Conservation (phyloP, 1,140 invertebrate genomes). For the Tetramorium parvispinum region DNA sequence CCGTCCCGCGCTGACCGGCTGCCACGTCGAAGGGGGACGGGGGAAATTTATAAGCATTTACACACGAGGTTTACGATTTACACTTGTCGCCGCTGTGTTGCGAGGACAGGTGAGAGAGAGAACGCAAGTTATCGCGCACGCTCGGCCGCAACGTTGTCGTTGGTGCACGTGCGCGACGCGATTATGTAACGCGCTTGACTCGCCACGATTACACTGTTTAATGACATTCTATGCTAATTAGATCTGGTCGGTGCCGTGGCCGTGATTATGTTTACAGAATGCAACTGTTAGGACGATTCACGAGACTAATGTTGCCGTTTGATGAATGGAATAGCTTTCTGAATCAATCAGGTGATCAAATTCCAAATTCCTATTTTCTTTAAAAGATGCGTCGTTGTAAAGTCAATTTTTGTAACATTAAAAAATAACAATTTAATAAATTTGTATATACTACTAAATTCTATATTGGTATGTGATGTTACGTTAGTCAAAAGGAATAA, state of each 20-base stretch:
- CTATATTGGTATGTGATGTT: background rate
- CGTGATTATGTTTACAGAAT: background rate
- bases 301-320: background rate
- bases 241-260: background rate
- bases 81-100: background rate
- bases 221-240: conserved; percentile 47
- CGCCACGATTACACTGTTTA: conserved; percentile 5
- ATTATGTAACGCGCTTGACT: conserved; percentile 26
- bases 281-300: background rate
- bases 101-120: conserved; percentile 37
- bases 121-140: conserved; percentile 16
- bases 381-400: background rate
- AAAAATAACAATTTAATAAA: background rate
- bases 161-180: conserved; percentile 20
- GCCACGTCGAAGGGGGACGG: background rate
- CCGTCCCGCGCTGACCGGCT: background rate
- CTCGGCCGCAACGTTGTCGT: background rate
- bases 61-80: conserved; percentile 5
- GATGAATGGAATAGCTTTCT: background rate
- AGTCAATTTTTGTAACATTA: background rate
- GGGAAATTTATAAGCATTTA: conserved; percentile 55
- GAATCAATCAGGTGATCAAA: background rate
- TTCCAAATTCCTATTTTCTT: background rate
- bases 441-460: background rate
- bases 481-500: background rate